Evolutionary conservation across 2,888 invertebrate genomes (phyloP).

Genomic region (Hydraecia micacea): DNA sequence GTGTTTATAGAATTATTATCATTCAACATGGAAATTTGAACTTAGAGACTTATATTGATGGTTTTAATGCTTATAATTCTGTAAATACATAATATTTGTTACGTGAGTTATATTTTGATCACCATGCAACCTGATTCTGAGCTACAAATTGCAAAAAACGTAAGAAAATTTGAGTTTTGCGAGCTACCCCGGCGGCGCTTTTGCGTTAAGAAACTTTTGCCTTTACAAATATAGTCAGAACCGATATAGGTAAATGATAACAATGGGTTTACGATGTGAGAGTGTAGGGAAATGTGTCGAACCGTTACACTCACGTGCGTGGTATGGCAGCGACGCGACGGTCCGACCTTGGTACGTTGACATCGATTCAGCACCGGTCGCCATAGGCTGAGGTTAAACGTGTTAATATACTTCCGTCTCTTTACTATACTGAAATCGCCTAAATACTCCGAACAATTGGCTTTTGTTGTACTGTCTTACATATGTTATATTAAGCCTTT

Average conservation of each 20-base stretch:
- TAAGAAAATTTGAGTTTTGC: no score
- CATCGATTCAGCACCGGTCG: conserved; percentile 51
- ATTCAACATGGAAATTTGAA: not conserved
- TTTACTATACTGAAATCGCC: conserved; percentile 5
- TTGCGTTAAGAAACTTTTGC: not conserved
- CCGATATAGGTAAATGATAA: not conserved
- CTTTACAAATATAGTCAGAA: not conserved
- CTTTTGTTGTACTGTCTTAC: conserved; percentile 17
- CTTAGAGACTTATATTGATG: not conserved
- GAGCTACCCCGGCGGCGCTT: not conserved
- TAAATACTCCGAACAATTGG: conserved; percentile 17
- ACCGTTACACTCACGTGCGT: conserved; percentile 9
- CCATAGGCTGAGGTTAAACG: conserved; percentile 36
- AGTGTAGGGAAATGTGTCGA: conserved; percentile 32
- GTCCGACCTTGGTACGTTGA: conserved; percentile 53
- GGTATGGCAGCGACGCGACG: conserved; percentile 2
- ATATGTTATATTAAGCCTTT: conserved; percentile 10
- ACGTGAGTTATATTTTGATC: not conserved
- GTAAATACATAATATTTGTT: not conserved
- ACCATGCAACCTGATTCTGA: not conserved
- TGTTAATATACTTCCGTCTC: conserved; percentile 38
- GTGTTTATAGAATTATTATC: not conserved
- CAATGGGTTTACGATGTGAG: conserved; percentile 15
- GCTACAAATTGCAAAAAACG: no score
- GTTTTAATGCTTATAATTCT: not conserved